Evolutionary conservation across 2,888 invertebrate species (phyloP).

Genomic region (Lordiphosa fenestrarum): DNA sequence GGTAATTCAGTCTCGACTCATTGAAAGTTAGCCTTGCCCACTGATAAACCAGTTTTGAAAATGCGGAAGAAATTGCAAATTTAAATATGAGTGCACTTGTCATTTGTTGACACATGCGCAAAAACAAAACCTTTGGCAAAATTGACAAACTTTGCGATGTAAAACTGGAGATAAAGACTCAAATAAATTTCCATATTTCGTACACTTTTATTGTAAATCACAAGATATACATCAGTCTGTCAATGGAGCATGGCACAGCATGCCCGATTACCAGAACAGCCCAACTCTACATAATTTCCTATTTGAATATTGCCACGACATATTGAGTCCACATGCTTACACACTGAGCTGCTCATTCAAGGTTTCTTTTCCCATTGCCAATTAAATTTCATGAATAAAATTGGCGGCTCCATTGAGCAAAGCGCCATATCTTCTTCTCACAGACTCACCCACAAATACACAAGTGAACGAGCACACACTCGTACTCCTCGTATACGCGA

Average conservation of each 20-base stretch:
- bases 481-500: conserved; percentile 11
- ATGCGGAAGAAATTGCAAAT: conserved; percentile 22
- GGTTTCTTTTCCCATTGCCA: conserved; percentile 28
- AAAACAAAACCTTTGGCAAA: conserved; percentile 4
- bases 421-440: conserved; percentile 17
- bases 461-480: background rate
- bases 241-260: too few relatives aligned
- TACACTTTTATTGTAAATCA: too few relatives aligned
- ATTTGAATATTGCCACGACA: conserved; percentile 10
- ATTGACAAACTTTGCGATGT: conserved; percentile 24
- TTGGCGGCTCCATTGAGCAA: conserved; percentile 36
- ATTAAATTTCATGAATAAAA: conserved; percentile 43
- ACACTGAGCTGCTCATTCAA: conserved; percentile 18
- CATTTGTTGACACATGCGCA: conserved; percentile 28
- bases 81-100: conserved; percentile 30
- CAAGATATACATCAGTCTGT: too few relatives aligned
- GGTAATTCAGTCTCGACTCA: background rate
- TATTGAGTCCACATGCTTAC: conserved; percentile 33
- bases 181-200: background rate
- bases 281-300: too few relatives aligned
- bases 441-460: conserved; percentile 3
- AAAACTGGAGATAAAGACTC: conserved; percentile 12
- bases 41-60: conserved; percentile 19
- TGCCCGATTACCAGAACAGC: too few relatives aligned
- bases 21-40: background rate